Base-by-base conservation (phyloP, 2,888 invertebrate genomes). In the Nebria salina region DNA sequence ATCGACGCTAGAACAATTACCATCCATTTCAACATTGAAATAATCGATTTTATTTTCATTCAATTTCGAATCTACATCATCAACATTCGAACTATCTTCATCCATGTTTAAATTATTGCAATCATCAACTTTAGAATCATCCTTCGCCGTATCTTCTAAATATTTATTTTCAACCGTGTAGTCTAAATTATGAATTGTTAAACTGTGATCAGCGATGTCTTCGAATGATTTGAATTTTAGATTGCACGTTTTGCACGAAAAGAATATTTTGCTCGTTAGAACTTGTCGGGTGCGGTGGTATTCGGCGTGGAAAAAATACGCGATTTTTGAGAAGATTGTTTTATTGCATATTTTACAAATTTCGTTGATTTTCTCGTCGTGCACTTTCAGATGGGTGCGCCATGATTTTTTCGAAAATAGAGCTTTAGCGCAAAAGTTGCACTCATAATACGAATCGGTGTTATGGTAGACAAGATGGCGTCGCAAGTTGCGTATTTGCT, bases 321-420 rank as follows among this genome's bases (percentile, higher is more conserved):
- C 43, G 7, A 75, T 15, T 70, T 68, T 75, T 9, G 75, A 68
- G 15, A 75, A 8, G 54, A 80, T 75, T 34, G 42, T 75, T 65
- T 80, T 80, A 34, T 80, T 80, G 15, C 80, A 80, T 34, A 80
- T 75, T 41, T 80, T 80, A 70, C 80, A 80, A 72, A 80, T 80
- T 5, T 70, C 68, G 34, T 80, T 75, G 8, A 75, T 80, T 64
- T 75, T 64, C 11, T 72, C 80, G 9, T 80, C 80, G 64, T 80
- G 80, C 2, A 75, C 64, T 75, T 41, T 43, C 4, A 80, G 64
- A 20, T 80, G 80, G 34, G 42, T 75, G 9, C 80, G 43, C 80
- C 75, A 80, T 0, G 80, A 80, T 72, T 80, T 80, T 70, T 80
- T 80, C 8, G 80, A 80, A 80, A 70, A 80, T n/a, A 70, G 41